These are phyloP conservation scores for Upupa epops DNA, from an alignment of 2,113 vertebrate genomes.

Conservation along the genomic window DNA sequence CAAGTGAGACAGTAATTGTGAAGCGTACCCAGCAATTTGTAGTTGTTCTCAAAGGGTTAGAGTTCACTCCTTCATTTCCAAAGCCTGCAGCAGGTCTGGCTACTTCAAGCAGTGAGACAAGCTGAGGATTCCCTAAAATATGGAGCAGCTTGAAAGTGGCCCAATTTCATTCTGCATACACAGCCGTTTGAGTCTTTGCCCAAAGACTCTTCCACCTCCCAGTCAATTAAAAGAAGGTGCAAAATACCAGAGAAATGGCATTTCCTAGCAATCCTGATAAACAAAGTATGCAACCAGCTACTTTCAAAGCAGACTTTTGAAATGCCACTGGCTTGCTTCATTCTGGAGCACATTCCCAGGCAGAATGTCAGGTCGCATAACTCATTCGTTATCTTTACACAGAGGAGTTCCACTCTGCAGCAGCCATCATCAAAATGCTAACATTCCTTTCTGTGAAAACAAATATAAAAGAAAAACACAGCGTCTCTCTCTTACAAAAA, in stretches of 20 bases:
- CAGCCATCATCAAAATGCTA: slow-evolving; percentile 30
- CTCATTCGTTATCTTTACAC: slow-evolving; percentile 45
- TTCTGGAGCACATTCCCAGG: slow-evolving; percentile 26
- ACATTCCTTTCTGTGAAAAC: slow-evolving; percentile 11
- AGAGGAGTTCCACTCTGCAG: neutral
- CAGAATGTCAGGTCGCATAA: slow-evolving; percentile 39
- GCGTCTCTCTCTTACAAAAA: neutral
- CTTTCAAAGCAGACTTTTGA: slow-evolving; percentile 30
- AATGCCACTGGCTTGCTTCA: slow-evolving; percentile 32
- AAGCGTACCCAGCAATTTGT: neutral
- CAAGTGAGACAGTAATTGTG: neutral
- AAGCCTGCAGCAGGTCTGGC: neutral
- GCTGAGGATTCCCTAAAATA: neutral
- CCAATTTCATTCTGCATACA: neutral
- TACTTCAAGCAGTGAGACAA: neutral
- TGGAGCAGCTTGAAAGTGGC: neutral
- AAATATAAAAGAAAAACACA: neutral
- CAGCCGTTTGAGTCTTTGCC: neutral
- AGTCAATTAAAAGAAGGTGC: neutral
- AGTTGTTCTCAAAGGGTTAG: neutral
- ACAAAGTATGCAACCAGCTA: neutral
- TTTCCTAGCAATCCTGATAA: neutral
- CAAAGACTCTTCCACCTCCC: neutral
- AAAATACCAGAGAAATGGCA: slow-evolving; percentile 15
- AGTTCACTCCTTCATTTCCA: neutral